Base-by-base conservation (phyloP, 2,797 vertebrate species). In the Acanthis flammea region DNA sequence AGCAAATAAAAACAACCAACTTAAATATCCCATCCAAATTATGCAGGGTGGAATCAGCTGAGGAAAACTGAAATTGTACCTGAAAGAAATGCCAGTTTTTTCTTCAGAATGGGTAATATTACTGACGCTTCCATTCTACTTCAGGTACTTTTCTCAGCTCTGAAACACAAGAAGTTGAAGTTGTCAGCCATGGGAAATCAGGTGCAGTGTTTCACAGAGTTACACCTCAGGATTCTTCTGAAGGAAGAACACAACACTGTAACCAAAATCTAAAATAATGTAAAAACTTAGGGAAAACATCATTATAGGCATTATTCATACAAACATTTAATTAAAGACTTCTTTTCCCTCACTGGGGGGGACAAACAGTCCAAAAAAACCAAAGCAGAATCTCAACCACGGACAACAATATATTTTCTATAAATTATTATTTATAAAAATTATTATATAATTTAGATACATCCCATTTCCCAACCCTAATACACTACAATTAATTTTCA, bases 61-160 rank as follows among this genome's bases (percentile, higher is more conserved):
- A 96, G 80, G 25, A 76, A 81, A 86, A 79, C 21, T 67, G 35
- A 94, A 95, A 96, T 45, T 24, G 1, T 98, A 99, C 99, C 99
- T 98, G 99, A 99, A 93, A 99, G 98, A 96, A 99, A 99, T 73
- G 99, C 99, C 96, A 99, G 97, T 89, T 99, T 99, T 98, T 99
- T 99, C 98, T 99, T 99, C 95, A 99, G 98, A 94, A 99, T 98
- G 25, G 99, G 98, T 95, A 99, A 93, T 95, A 99, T 99, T 97
- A 92, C 97, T 68, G 98, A 98, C 13, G 99, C 99, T 95, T 99
- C 99, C 99, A 99, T 99, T 90, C 68, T 98, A 85, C 70, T 96
- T 86, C 86, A 86, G 68, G 35, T 86, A 92, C 80, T 45, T 92
- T 93, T 73, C 51, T 45, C 84, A 92, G 81, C 86, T 96, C 98